Evolutionary conservation across 2,888 invertebrate genomes (phyloP).

Genomic region (Pterobdella sp.): DNA sequence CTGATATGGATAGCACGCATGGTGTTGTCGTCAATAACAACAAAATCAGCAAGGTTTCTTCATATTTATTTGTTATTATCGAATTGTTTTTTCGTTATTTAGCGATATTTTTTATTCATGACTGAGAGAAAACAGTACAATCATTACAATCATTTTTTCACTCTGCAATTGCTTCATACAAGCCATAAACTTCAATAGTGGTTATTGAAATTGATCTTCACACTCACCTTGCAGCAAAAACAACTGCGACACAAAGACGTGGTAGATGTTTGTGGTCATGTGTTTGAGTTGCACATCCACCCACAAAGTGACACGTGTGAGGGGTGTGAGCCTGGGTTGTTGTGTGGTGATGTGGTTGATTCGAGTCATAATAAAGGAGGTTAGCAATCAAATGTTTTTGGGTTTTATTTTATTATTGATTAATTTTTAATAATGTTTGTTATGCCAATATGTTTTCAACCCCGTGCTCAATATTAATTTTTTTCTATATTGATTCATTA

Average conservation of each 20-base stretch:
- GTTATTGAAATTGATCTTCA: not conserved
- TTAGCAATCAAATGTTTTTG: not conserved
- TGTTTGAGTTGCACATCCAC: slow-evolving; percentile 58
- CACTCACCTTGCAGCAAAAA: slow-evolving; percentile 37
- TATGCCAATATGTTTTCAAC: not conserved
- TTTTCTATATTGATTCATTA: not conserved
- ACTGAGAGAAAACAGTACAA: not conserved
- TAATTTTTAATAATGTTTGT: not conserved
- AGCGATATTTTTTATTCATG: not conserved
- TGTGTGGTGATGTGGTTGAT: not conserved
- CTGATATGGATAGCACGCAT: slow-evolving; percentile 77
- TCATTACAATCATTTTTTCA: slow-evolving; percentile 27
- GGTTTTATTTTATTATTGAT: not conserved
- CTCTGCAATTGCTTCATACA: not conserved
- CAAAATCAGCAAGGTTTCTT: slow-evolving; percentile 45
- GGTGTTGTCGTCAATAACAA: slow-evolving; percentile 61
- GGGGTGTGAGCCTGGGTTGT: slow-evolving; percentile 77
- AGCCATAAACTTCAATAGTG: not conserved
- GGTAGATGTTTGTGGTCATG: slow-evolving; percentile 58
- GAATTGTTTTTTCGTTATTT: not conserved
- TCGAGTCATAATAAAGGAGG: not conserved
- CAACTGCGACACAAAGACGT: slow-evolving; percentile 62
- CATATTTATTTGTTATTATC: not conserved
- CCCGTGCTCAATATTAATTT: not conserved
- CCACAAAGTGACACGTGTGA: slow-evolving; percentile 79